Evolutionary conservation across 2,113 vertebrate genomes (phyloP).

Genomic region (Telmatochromis sp.): DNA sequence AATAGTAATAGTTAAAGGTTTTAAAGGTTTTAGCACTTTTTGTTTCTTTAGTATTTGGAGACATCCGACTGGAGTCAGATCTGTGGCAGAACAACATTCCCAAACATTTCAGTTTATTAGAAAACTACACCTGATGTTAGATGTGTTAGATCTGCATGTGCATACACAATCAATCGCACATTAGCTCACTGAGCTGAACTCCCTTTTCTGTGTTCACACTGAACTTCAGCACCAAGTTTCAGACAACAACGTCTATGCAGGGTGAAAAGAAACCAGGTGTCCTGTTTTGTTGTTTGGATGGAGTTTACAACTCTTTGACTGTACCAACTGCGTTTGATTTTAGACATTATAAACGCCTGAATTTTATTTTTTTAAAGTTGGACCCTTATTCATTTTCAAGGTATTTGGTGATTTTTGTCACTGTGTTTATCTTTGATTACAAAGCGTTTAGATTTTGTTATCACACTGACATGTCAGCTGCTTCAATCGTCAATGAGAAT

Average conservation of each 20-base stretch:
- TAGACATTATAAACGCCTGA: rapidly evolving
- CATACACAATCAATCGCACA: background rate
- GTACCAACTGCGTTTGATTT: background rate
- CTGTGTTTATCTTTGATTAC: background rate
- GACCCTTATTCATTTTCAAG: background rate
- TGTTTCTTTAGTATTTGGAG: background rate
- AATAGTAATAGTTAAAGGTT: background rate
- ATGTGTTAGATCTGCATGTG: background rate
- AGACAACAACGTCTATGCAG: background rate
- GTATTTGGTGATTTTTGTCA: background rate
- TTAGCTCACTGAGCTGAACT: background rate
- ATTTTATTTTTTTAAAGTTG: background rate
- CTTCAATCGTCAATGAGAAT: background rate
- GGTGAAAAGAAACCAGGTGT: background rate
- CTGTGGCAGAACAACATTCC: background rate
- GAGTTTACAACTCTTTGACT: background rate
- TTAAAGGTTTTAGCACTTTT: background rate
- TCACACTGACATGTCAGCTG: background rate
- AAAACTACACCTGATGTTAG: background rate
- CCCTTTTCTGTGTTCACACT: background rate
- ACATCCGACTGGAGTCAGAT: background rate
- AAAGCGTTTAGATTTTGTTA: background rate
- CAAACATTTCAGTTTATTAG: background rate
- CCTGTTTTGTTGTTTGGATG: background rate
- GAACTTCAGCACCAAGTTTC: background rate